Conservation (phyloP, 2,113 vertebrate genomes). For the Lasiurus borealis region DNA sequence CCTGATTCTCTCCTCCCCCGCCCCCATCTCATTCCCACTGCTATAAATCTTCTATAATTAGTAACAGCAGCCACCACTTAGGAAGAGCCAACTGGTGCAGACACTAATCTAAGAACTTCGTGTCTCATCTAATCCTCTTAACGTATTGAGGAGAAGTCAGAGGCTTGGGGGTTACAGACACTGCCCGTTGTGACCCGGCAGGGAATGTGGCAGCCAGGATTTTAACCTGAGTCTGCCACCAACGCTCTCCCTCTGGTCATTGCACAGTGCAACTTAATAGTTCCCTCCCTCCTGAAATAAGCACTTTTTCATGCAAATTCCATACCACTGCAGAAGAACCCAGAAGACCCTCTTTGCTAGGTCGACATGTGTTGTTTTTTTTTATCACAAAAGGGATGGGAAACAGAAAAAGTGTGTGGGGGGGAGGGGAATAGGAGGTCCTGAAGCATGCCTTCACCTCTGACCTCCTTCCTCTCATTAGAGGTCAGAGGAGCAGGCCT, state of each 20-base stretch:
- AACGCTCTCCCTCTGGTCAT: background rate
- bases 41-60: constrained; percentile 9
- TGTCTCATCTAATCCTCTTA: constrained; percentile 12
- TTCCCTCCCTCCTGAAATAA: background rate
- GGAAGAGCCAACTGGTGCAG: background rate
- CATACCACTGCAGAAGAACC: background rate
- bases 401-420: background rate
- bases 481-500: constrained; percentile 14
- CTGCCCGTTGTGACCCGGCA: background rate
- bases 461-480: background rate
- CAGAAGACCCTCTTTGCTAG: background rate
- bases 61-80: background rate
- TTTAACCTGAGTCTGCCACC: background rate
- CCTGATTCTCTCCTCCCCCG: background rate
- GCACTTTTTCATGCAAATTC: background rate
- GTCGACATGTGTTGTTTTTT: background rate
- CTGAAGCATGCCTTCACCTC: constrained; percentile 18
- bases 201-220: background rate
- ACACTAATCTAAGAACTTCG: background rate
- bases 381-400: background rate
- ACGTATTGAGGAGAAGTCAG: background rate
- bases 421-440: background rate
- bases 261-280: background rate
- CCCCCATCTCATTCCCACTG: background rate
- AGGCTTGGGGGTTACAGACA: background rate